Evolutionary conservation across 2,113 vertebrate species (phyloP).

Genomic region (Nyctibius bracteatus): DNA sequence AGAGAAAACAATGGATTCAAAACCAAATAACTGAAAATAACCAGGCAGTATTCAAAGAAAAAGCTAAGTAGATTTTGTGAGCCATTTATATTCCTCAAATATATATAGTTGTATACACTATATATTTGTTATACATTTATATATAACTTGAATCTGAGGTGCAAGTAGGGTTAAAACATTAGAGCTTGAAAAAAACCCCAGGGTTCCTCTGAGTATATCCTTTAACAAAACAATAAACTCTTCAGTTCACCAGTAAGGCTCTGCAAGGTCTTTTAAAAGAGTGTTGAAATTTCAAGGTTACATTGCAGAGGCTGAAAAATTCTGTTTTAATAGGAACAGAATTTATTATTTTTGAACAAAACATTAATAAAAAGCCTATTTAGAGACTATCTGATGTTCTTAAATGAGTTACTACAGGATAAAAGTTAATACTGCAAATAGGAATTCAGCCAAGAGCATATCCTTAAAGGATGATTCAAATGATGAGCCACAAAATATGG

Average conservation of each 20-base stretch:
- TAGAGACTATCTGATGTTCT: background rate
- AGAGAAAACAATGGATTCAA: background rate
- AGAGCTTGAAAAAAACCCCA: background rate
- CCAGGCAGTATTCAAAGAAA: background rate
- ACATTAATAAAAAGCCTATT: slow-evolving; percentile 25
- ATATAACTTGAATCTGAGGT: background rate
- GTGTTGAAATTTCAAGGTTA: slow-evolving; percentile 32
- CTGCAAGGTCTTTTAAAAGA: background rate
- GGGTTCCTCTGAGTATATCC: background rate
- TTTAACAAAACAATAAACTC: slow-evolving; percentile 10
- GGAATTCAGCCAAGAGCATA: slow-evolving; percentile 18
- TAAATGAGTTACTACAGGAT: background rate
- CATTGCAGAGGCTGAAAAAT: background rate
- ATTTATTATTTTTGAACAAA: slow-evolving; percentile 37
- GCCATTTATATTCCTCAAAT: background rate
- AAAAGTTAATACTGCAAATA: slow-evolving; percentile 32
- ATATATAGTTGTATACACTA: background rate
- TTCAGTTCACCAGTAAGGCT: background rate
- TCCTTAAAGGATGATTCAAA: background rate
- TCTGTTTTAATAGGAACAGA: background rate
- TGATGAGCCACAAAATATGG: background rate
- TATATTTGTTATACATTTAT: background rate
- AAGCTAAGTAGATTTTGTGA: background rate
- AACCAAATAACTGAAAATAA: background rate
- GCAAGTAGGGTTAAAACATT: background rate